Evolutionary conservation across 30 jellyfish, hydroid and myxozoan genomes (phyloP).

Genomic region (Sanderia malayensis): DNA sequence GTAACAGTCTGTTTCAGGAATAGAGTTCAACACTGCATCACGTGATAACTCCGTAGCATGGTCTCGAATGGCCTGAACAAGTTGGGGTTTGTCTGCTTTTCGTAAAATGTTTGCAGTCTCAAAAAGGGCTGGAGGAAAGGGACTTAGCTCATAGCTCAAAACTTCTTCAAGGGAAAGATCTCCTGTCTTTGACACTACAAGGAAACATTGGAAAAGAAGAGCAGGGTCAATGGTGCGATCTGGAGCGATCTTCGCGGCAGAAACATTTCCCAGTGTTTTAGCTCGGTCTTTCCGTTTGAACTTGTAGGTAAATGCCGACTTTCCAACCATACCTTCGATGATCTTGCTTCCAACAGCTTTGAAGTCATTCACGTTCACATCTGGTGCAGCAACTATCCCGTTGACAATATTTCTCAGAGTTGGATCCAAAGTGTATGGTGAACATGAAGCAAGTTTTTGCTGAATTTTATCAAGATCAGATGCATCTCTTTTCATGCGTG

Average conservation of each 20-base stretch:
- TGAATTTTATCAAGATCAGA: slow-evolving; percentile 12
- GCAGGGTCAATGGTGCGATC: slow-evolving; percentile 20
- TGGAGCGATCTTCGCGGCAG: slow-evolving; percentile 8
- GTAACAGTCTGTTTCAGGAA: slow-evolving; percentile 21
- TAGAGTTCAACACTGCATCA: slow-evolving; percentile 12
- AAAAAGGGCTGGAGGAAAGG: slow-evolving; percentile 29
- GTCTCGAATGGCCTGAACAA: slow-evolving; percentile 16
- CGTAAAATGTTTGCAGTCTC: slow-evolving; percentile 10
- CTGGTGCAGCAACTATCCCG: slow-evolving; percentile 8
- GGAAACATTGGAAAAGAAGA: slow-evolving; percentile 22
- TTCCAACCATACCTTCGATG: slow-evolving; percentile 4
- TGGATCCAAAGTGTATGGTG: slow-evolving; percentile 8
- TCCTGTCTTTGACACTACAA: slow-evolving; percentile 6
- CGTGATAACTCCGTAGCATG: slow-evolving; percentile 16
- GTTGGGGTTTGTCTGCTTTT: slow-evolving; percentile 24
- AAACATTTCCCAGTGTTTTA: background rate
- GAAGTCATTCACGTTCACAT: slow-evolving; percentile 10
- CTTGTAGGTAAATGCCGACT: background rate
- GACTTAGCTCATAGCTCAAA: slow-evolving; percentile 20
- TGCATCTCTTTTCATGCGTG: slow-evolving; percentile 21
- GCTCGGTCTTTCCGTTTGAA: slow-evolving; percentile 8
- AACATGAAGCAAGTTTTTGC: background rate
- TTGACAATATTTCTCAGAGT: slow-evolving; percentile 4
- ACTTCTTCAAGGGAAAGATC: slow-evolving; percentile 10
- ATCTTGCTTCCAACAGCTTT: slow-evolving; percentile 5